Evolutionary conservation across 2,797 vertebrate species (phyloP).

Genomic region (Notamacropus eugenii): DNA sequence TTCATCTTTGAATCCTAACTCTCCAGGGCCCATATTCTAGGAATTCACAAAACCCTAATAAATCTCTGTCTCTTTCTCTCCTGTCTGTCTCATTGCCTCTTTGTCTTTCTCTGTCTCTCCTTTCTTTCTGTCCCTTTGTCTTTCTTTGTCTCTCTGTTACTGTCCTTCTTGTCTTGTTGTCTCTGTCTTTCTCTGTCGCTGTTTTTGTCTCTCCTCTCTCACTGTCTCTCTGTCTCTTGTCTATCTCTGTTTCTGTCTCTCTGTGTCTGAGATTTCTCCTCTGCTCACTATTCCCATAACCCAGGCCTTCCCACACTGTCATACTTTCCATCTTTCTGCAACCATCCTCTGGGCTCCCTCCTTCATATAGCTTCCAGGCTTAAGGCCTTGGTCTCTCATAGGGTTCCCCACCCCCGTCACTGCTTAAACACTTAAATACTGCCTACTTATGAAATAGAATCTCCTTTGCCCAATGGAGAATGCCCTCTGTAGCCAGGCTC

Average conservation of each 20-base stretch:
- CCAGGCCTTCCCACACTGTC: neutral
- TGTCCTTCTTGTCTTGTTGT: neutral
- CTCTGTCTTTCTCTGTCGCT: too few relatives aligned
- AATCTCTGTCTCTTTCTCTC: neutral
- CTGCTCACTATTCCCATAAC: neutral
- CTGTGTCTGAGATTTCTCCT: neutral
- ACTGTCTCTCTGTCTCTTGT: too few relatives aligned
- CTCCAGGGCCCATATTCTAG: neutral
- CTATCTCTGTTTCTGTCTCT: neutral
- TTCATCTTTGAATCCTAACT: neutral
- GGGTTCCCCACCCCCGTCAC: too few relatives aligned
- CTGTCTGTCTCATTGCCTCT: too few relatives aligned
- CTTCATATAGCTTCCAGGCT: neutral
- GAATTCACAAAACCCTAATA: neutral
- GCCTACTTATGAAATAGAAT: neutral
- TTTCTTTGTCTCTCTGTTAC: too few relatives aligned
- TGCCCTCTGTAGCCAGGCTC: too few relatives aligned
- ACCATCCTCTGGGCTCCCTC: neutral
- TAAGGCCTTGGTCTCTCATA: neutral
- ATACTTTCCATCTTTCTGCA: neutral
- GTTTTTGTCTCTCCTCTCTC: too few relatives aligned
- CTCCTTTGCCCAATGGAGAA: neutral
- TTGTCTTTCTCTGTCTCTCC: too few relatives aligned
- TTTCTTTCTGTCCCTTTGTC: neutral
- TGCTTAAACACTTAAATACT: neutral